Evolutionary conservation across 2,113 vertebrate species (phyloP), one percentile per base, ranked within the genome.

Genomic region (Manacus vitellinus): DNA sequence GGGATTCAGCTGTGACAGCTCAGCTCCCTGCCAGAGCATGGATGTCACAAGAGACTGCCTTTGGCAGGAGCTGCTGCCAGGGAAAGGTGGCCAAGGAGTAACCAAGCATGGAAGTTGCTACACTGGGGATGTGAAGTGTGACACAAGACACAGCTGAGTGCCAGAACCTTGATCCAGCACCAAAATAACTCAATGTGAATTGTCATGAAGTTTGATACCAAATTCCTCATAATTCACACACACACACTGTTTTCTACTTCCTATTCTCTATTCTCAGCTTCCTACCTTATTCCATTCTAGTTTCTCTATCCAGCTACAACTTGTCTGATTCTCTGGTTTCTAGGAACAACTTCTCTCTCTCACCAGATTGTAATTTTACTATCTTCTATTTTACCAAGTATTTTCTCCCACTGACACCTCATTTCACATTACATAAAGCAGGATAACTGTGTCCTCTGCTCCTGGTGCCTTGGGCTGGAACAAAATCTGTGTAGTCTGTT

Each of bases 81-180:
- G 68, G 88, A 74, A 51, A 92, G 19, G 65, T 92, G 76, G 68
- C 72, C 94, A 86, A 94, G 39, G 77, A 51, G 52, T n/a, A 92
- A 51, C 51, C 4, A 1, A 91, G 83, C 75, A 47, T 59, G 39
- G 85, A 88, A 77, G 46, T 20, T 62, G 72, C 63, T 63, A 13
- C 58, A 8, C 63, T 5, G 9, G 59, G 75, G 73, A 77, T 62
- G 18, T 56, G 71, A 43, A 88, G 74, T 41, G 75, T 56, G 67
- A 62, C 70, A 43, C 35, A 37, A 55, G 66, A 16, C 25, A 24
- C 0, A 84, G 24, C 24, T 25, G 49, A 88, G 54, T 46, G 52
- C 71, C 75, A 94, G 63, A 14, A 51, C 7, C 54, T 83, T 54
- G 17, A 37, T 58, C 46, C 37, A 76, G n/a, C 21, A 54, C 13